Conservation (phyloP, 2,888 invertebrate species). For the Drosophila lacicola region DNA sequence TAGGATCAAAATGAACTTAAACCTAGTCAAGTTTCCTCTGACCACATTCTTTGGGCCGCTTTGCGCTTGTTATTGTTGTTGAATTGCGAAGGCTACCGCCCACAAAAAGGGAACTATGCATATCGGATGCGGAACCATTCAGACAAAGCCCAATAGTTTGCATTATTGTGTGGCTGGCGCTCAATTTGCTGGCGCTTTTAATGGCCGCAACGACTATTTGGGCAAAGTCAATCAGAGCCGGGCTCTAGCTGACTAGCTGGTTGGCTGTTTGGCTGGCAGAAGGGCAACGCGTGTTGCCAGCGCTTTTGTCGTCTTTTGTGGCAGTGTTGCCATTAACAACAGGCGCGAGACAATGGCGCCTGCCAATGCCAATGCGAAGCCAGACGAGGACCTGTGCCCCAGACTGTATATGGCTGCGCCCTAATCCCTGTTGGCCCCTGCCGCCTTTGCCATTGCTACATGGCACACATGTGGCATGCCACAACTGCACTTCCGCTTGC, state of each 20-base stretch:
- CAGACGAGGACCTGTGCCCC: slow-evolving; percentile 26
- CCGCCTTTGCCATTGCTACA: background rate
- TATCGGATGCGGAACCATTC: slow-evolving; percentile 30
- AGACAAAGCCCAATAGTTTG: slow-evolving; percentile 28
- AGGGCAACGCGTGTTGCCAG: slow-evolving; percentile 14
- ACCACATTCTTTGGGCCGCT: slow-evolving; percentile 1
- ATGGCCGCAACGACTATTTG: slow-evolving; percentile 53
- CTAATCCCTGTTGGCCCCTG: background rate
- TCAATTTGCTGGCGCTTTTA: slow-evolving; percentile 43
- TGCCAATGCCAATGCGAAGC: slow-evolving; percentile 34
- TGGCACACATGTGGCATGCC: slow-evolving; percentile 79
- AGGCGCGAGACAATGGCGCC: slow-evolving; percentile 65
- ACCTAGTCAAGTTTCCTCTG: background rate
- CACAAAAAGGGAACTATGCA: no score
- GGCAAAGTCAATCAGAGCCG: slow-evolving; percentile 62
- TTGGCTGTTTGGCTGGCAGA: background rate
- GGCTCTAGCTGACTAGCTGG: background rate
- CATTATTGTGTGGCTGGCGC: slow-evolving; percentile 32
- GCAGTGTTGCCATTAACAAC: slow-evolving; percentile 60
- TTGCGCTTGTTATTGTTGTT: slow-evolving; percentile 18
- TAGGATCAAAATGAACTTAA: no score
- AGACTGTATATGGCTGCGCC: background rate
- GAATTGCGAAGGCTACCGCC: no score
- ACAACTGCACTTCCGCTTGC: slow-evolving; percentile 82
- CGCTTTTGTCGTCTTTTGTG: slow-evolving; percentile 49